Evolutionary conservation across 2,113 vertebrate genomes (phyloP), one percentile per base, ranked within the genome.

Genomic region (Rafetus swinhoei): DNA sequence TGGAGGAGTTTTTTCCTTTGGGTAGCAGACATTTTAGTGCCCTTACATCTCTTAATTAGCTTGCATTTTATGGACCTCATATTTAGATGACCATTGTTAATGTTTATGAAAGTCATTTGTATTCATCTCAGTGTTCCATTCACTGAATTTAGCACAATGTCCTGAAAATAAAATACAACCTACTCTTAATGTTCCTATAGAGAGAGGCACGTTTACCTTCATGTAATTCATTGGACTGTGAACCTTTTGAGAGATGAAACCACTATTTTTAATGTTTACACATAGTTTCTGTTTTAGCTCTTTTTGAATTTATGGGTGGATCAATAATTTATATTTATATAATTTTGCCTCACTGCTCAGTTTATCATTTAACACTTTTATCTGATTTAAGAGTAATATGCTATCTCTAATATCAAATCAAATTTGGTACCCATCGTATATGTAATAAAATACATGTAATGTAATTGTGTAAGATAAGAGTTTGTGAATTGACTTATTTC

Each of bases 311-410:
- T 93, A 95, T 94, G 83, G 86, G 79, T 89, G 69, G 85, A 87
- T 89, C 65, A 82, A 86, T 95, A 53, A 13, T 87, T 24, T 60
- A 39, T 95, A 57, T 96, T 96, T 95, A 95, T 94, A 76, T 79
- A 22, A 91, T 90, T 76, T 88, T 90, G 84, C 59, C 62, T 90
- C 24, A 5, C 5, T 24, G 56, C 53, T 92, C 19, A 93, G 52
- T 95, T 95, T 91, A 81, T 96, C 92, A 88, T 90, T 88, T 88
- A 89, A 91, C 72, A 86, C 62, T 92, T 80, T 88, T 96, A 92
- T 57, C 89, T 89, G 83, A 57, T 82, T 82, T 83, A 81, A 95
- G 54, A 94, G 9, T 90, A 87, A 85, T 90, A 60, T 39, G 21
- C n/a, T 92, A 1, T 90, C 21, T 56, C 53, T 8, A 39, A 16